Conservation (phyloP, 23 tunicate genomes). For the Halocynthia aurantium region DNA sequence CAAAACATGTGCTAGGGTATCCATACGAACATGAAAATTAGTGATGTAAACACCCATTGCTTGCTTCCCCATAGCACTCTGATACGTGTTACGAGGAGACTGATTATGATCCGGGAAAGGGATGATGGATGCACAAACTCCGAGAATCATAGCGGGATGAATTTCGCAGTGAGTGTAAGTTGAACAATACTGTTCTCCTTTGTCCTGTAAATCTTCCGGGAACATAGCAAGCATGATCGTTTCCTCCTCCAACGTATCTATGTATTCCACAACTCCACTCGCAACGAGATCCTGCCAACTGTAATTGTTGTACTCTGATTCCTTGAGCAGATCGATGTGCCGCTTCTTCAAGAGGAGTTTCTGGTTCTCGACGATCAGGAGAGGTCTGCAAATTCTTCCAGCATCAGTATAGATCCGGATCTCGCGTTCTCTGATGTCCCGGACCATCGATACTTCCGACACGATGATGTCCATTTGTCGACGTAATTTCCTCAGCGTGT, state of each 20-base stretch:
- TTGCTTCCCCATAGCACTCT: constrained; percentile 99
- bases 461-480: constrained; percentile 99
- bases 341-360: constrained; percentile 85
- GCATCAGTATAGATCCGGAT: constrained; percentile 99
- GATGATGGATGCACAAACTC: constrained; percentile 98
- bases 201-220: constrained; percentile 94
- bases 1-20: constrained; percentile 92
- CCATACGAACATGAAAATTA: constrained; percentile 98
- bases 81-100: constrained; percentile 99
- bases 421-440: constrained; percentile 96
- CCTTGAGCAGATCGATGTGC: constrained; percentile 89
- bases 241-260: constrained; percentile 98
- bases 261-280: constrained; percentile 99
- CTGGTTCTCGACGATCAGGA: constrained; percentile 96
- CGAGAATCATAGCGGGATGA: constrained; percentile 99
- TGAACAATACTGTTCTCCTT: constrained; percentile 94
- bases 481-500: constrained; percentile 87
- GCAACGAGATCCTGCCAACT: constrained; percentile 98
- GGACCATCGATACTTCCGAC: constrained; percentile 99
- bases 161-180: constrained; percentile 99
- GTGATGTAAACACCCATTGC: constrained; percentile 99
- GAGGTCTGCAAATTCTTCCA: constrained; percentile 95
- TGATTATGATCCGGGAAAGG: constrained; percentile 99
- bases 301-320: constrained; percentile 77
- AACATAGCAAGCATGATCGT: constrained; percentile 99